Evolutionary conservation across 1,140 invertebrate genomes (phyloP).

Genomic region (Luehdorfia chinensis): DNA sequence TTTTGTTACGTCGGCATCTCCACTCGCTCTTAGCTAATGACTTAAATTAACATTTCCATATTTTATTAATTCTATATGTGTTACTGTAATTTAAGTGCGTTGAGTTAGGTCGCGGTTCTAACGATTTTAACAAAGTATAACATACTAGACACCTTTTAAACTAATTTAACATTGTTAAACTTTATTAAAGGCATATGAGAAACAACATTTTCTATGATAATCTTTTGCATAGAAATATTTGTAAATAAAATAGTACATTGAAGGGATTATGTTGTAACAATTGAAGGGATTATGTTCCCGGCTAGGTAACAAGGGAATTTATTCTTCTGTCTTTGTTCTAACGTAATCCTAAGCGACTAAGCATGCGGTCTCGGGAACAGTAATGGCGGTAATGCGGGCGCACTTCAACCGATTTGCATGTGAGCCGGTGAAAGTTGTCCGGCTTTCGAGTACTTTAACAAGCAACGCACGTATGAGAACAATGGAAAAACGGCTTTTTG

Average conservation of each 20-base stretch:
- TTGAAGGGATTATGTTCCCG: background rate
- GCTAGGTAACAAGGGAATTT: background rate
- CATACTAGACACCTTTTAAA: constrained; percentile 4
- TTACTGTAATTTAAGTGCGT: constrained; percentile 30
- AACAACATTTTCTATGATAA: no score
- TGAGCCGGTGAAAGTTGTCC: constrained; percentile 38
- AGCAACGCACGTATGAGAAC: constrained; percentile 27
- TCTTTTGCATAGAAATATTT: no score
- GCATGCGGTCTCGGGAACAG: background rate
- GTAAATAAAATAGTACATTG: no score
- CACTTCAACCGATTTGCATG: constrained; percentile 30
- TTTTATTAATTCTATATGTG: constrained; percentile 59
- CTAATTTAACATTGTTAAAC: no score
- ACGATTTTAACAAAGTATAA: constrained; percentile 33
- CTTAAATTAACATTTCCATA: constrained; percentile 67
- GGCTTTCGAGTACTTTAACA: constrained; percentile 32
- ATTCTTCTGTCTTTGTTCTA: constrained; percentile 5
- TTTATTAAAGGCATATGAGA: background rate
- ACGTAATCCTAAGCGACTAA: background rate
- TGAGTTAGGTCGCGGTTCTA: constrained; percentile 36
- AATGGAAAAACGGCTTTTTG: constrained; percentile 32
- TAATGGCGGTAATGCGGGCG: constrained; percentile 22
- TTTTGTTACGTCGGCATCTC: constrained; percentile 54
- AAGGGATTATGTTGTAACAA: background rate
- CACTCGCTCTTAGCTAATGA: constrained; percentile 60